Percentiles rank a stretch among this genome's conserved stretches.
phyloP scores from a whole-genome alignment of 2,797 vertebrate genomes.

The Acipenser oxyrinchus region DNA sequence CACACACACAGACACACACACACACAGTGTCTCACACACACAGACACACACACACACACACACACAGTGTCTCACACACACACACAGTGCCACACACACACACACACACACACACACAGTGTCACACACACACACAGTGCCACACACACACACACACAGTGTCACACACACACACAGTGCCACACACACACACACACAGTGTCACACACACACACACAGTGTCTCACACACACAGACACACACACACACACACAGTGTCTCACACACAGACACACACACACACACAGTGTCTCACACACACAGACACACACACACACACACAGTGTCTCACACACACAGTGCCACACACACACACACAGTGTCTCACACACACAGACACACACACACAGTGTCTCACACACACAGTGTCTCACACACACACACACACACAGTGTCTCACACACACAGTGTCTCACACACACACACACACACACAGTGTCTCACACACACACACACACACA shows the following conservation, averaged over 20 bases:
- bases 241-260: slow-evolving; percentile 40
- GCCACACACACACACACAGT: too few species aligned
- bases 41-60: too few species aligned
- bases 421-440: slow-evolving; percentile 43
- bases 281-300: slow-evolving; percentile 42
- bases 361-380: slow-evolving; percentile 22
- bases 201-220: too few species aligned
- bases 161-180: slow-evolving; percentile 2
- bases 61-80: slow-evolving; percentile 48
- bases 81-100: slow-evolving; percentile 56
- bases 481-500: slow-evolving; percentile 46
- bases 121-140: slow-evolving; percentile 50
- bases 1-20: slow-evolving; percentile 60
- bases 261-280: slow-evolving; percentile 49
- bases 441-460: slow-evolving; percentile 31
- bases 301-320: slow-evolving; percentile 25
- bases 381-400: slow-evolving; percentile 40
- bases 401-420: slow-evolving; percentile 18
- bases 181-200: neutral
- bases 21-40: slow-evolving; percentile 57
- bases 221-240: slow-evolving; percentile 42
- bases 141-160: neutral
- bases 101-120: slow-evolving; percentile 21
- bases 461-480: slow-evolving; percentile 43
- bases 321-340: neutral